These are phyloP conservation scores for Colletes gigas DNA, from an alignment of 1,140 invertebrate genomes.

Conservation along the genomic window DNA sequence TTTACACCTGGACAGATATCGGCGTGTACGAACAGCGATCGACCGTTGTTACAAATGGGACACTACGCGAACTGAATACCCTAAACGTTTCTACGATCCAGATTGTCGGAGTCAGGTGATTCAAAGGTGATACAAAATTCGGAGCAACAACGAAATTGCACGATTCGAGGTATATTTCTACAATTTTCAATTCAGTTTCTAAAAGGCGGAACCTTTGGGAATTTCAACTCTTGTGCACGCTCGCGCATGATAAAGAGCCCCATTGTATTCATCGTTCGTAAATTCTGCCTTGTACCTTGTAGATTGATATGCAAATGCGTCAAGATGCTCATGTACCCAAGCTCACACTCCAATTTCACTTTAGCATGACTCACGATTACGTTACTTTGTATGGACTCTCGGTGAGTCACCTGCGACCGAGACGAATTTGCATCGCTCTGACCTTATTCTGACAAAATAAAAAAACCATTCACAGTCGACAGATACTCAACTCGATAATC, in stretches of 20 bases:
- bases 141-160: too few relatives aligned
- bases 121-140: neutral
- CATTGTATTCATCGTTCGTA: conserved; percentile 10
- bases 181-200: too few relatives aligned
- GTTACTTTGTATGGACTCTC: conserved; percentile 36
- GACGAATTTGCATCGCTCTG: neutral
- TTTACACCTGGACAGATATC: conserved; percentile 38
- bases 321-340: conserved; percentile 7
- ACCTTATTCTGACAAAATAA: neutral
- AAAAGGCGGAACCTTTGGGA: neutral
- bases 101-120: neutral
- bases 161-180: too few relatives aligned
- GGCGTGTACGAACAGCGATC: neutral
- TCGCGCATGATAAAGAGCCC: neutral
- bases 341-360: conserved; percentile 41
- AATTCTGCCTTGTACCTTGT: neutral
- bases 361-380: conserved; percentile 29
- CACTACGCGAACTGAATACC: neutral
- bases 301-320: conserved; percentile 53
- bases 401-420: conserved; percentile 4
- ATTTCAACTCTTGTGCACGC: neutral
- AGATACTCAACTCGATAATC: too few relatives aligned
- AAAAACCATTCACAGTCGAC: neutral
- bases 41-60: conserved; percentile 10
- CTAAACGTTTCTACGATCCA: neutral